Conservation (phyloP, 1,140 invertebrate genomes). For the Cheumatopsyche charites region DNA sequence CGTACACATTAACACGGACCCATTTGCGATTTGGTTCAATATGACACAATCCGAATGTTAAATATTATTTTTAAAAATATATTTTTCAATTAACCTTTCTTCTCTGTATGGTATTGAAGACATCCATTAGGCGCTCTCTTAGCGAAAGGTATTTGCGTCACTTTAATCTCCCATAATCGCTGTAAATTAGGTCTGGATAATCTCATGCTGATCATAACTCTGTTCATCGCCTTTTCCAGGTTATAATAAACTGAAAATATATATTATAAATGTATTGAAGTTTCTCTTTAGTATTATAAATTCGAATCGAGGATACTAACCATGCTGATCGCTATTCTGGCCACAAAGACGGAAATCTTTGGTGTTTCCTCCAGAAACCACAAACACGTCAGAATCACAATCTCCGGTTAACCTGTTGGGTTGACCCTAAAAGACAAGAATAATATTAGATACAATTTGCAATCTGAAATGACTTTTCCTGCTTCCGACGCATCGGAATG, state of each 20-base stretch:
- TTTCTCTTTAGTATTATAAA: neutral
- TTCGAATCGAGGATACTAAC: constrained; percentile 61
- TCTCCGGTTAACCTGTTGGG: constrained; percentile 78
- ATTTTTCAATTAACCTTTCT: constrained; percentile 56
- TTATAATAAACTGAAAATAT: constrained; percentile 72
- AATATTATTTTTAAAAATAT: neutral
- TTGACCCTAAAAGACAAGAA: constrained; percentile 67
- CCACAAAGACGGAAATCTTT: constrained; percentile 74
- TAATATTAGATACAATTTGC: neutral
- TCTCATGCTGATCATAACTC: constrained; percentile 63
- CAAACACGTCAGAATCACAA: constrained; percentile 76
- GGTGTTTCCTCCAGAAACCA: constrained; percentile 64
- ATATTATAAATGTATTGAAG: no score
- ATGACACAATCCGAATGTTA: no score
- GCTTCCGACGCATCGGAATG: no score
- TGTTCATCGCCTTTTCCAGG: constrained; percentile 62
- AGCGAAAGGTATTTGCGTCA: constrained; percentile 74
- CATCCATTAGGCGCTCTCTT: constrained; percentile 76
- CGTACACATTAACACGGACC: no score
- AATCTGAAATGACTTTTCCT: no score
- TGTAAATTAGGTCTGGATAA: constrained; percentile 65
- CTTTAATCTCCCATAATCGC: constrained; percentile 76
- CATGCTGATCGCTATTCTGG: constrained; percentile 81
- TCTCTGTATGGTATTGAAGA: constrained; percentile 70
- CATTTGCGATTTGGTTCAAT: no score